A percentile compares a stretch with the other conserved stretches of the same genome.
Conservation (phyloP, 2,113 vertebrate genomes). For the Esox niger region DNA sequence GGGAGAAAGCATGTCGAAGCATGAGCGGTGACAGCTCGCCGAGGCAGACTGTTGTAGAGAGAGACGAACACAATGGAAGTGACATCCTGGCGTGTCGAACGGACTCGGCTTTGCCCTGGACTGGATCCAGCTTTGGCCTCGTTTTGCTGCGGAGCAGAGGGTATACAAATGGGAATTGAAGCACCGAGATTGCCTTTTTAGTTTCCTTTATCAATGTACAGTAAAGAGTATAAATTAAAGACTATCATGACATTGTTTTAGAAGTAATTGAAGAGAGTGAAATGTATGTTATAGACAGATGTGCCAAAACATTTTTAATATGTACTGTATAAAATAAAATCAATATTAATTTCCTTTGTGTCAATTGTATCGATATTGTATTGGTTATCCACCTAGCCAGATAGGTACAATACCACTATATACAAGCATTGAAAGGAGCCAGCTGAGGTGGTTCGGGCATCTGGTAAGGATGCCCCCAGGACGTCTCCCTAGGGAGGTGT, state of each 20-base stretch:
- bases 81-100: not conserved
- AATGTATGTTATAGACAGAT: constrained; percentile 36
- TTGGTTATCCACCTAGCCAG: not conserved
- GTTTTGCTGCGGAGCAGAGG: constrained; percentile 11
- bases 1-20: constrained; percentile 75
- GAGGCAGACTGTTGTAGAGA: not conserved
- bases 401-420: not conserved
- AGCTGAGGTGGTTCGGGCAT: too few relatives aligned
- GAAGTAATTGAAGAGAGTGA: constrained; percentile 20
- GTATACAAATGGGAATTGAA: constrained; percentile 50
- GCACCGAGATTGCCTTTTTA: constrained; percentile 53
- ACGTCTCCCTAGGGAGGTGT: too few relatives aligned
- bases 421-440: too few relatives aligned
- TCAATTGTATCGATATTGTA: not conserved
- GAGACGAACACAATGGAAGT: not conserved
- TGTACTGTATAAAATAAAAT: constrained; percentile 65
- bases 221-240: too few relatives aligned
- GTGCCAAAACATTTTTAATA: constrained; percentile 67
- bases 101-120: constrained; percentile 8
- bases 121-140: constrained; percentile 14
- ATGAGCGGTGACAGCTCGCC: constrained; percentile 80
- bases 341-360: constrained; percentile 24
- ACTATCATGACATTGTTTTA: constrained; percentile 36
- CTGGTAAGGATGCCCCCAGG: too few relatives aligned
- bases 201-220: constrained; percentile 36